A percentile compares a stretch with the other conserved stretches of the same genome.
These are phyloP conservation scores for Thecophora atra DNA, from an alignment of 2,888 invertebrate genomes.

Conservation along the genomic window DNA sequence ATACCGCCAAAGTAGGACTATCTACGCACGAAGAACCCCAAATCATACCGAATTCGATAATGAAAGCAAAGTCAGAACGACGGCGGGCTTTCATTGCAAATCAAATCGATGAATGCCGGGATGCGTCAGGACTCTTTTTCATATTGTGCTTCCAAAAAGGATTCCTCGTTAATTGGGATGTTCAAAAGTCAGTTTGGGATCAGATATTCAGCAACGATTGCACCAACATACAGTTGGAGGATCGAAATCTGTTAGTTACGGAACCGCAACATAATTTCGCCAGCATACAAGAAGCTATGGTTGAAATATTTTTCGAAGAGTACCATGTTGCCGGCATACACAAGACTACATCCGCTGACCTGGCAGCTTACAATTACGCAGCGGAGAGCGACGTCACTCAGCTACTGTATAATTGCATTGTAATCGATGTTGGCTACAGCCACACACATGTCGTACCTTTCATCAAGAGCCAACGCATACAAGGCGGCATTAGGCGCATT, in stretches of 20 bases:
- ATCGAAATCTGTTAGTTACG: slow-evolving; percentile 85
- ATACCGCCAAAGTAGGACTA: slow-evolving; percentile 86
- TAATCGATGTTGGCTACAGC: slow-evolving; percentile 95
- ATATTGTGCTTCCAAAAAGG: slow-evolving; percentile 95
- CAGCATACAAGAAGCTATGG: slow-evolving; percentile 91
- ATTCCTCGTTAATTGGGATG: slow-evolving; percentile 94
- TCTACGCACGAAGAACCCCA: slow-evolving; percentile 75
- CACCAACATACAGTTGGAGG: slow-evolving; percentile 78
- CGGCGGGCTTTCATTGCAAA: slow-evolving; percentile 92
- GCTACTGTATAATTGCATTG: slow-evolving; percentile 71
- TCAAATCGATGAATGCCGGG: slow-evolving; percentile 96
- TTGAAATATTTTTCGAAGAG: slow-evolving; percentile 97
- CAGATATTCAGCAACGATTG: slow-evolving; percentile 90
- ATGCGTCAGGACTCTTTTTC: slow-evolving; percentile 94
- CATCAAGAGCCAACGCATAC: slow-evolving; percentile 77
- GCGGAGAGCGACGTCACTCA: slow-evolving; percentile 69
- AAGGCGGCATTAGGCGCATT: slow-evolving; percentile 80
- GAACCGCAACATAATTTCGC: slow-evolving; percentile 95
- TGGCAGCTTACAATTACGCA: slow-evolving; percentile 75
- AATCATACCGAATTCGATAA: slow-evolving; percentile 92
- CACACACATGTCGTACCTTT: slow-evolving; percentile 95
- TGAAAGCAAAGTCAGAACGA: slow-evolving; percentile 97
- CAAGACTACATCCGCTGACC: slow-evolving; percentile 81
- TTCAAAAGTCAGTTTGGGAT: slow-evolving; percentile 93
- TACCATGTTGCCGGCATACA: slow-evolving; percentile 88